These are phyloP conservation scores for Oreotrochilus melanogaster DNA, from an alignment of 2,113 vertebrate species.

Conservation along the genomic window DNA sequence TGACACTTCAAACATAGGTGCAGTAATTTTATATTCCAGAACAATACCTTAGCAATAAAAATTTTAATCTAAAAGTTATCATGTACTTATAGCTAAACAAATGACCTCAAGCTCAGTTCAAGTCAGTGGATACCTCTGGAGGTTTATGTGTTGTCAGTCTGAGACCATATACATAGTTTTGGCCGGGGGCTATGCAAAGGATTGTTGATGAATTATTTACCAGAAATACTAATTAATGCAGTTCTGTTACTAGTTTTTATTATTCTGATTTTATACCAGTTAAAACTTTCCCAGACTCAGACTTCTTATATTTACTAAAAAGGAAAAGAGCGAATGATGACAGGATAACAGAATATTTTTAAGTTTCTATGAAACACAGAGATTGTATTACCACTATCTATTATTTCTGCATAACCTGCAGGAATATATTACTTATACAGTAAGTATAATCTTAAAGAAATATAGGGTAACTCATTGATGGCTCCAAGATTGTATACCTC, in stretches of 20 bases:
- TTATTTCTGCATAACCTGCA: neutral
- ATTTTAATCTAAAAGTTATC: slow-evolving; percentile 10
- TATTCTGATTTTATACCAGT: slow-evolving; percentile 24
- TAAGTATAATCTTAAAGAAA: neutral
- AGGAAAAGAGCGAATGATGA: neutral
- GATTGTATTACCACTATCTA: fast-evolving
- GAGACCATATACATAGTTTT: slow-evolving; percentile 61
- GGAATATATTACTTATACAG: neutral
- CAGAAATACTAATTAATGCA: slow-evolving; percentile 73
- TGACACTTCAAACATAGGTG: slow-evolving; percentile 46
- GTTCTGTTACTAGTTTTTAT: slow-evolving; percentile 69
- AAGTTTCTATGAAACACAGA: neutral
- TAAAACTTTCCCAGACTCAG: neutral
- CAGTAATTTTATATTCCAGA: slow-evolving; percentile 26
- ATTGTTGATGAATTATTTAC: slow-evolving; percentile 71
- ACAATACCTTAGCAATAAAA: slow-evolving; percentile 29
- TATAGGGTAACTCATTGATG: neutral
- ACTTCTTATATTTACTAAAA: neutral
- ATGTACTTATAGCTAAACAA: slow-evolving; percentile 47
- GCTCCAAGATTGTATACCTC: neutral
- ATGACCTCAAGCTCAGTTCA: slow-evolving; percentile 48
- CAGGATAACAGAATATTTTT: neutral
- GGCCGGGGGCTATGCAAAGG: slow-evolving; percentile 51
- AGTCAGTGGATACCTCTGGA: slow-evolving; percentile 57
- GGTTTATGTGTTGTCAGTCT: slow-evolving; percentile 70